Evolutionary conservation across 1,140 invertebrate genomes (phyloP), one percentile per base, ranked within the genome.

Genomic region (Laodelphax striatellus): DNA sequence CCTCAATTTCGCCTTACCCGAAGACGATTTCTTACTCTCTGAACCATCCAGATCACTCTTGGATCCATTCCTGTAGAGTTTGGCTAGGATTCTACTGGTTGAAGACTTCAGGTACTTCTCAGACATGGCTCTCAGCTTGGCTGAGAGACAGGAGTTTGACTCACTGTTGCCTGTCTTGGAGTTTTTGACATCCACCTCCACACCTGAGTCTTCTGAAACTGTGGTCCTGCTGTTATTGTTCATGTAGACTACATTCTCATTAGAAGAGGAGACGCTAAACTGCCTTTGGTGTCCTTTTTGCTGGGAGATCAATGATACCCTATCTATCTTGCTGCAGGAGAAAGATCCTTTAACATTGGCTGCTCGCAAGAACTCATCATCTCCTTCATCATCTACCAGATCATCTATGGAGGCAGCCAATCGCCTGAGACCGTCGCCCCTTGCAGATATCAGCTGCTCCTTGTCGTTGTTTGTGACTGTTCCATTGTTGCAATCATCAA

Each of bases 71-170:
- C 63, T 81, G 64, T 85, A 86, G 34, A 86, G 74, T 71, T 85
- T 86, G 2, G 82, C 82, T 42, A 86, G 76, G 65, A 86, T 77
- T 72, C 75, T 80, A 64, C 80, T 85, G 9, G 83, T 84, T 0
- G 83, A 84, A 54, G 79, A 81, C 67, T 84, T 84, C 2, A 86
- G 67, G 62, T 72, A 73, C 70, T 78, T 80, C 67, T 86, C 83
- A 16, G 84, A 85, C 77, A 86, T 86, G 6, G 83, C 83, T 57
- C 79, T 76, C 53, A 87, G 72, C 71, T 85, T 85, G 6, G 82
- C 81, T 0, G 83, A 80, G 17, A 87, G 70, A 72, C 83, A 86
- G 28, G 65, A 67, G 21, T 55, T 63, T 10, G 61, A 55, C 19
- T 41, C 17, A 42, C 42, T 44, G 44, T 64, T 55, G 53, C 50